Base-by-base conservation (phyloP, 2,797 vertebrate species). In the Enteromius paludinosus region DNA sequence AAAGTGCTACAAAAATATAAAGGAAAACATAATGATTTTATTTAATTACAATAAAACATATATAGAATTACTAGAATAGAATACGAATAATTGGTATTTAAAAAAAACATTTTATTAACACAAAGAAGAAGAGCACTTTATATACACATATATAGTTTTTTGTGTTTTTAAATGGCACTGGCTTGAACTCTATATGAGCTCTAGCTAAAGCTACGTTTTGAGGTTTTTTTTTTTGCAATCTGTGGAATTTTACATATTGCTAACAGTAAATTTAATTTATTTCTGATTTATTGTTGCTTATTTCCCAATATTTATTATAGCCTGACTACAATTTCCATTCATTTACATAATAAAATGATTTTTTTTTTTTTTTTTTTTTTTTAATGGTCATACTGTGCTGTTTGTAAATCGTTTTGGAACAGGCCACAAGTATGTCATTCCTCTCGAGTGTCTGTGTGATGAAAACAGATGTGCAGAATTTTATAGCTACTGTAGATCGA, bases 401-500 rank as follows among this genome's bases (percentile, higher is more conserved):
- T 54, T 35, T 74, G 12, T 38, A 11, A 43, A 1, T 66, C 20
- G 38, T 47, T 77, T 65, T 64, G 6, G 1, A 35, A 68, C 65
- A 79, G 10, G 1, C 12, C 8, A 41, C 30, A 10, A 59, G 59
- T 14, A 64, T 43, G 25, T 9, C 4, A 73, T 49, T 23, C 4
- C 41, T 49, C 41, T 72, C 49, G 10, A 18, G 14, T 14, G 14
- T 62, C 33, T 62, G n/a, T 80, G 52, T 33, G 38, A 80, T 80
- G 25, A 47, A 64, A 81, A 62, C 18, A 62, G 49, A 73, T 62
- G 7, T 45, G 6, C 6, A 18, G 28, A 6, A 25, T 74, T 43
- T 74, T 52, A 41, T 33, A 62, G 8, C 74, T 72, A 54, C 62
- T 56, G 71, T 43, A 68, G 71, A 56, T 68, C 45, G 43, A 43